A percentile compares a stretch with the other conserved stretches of the same genome.
Evolutionary conservation across 2,888 invertebrate species (phyloP).

Genomic region (Monopis laevigella): DNA sequence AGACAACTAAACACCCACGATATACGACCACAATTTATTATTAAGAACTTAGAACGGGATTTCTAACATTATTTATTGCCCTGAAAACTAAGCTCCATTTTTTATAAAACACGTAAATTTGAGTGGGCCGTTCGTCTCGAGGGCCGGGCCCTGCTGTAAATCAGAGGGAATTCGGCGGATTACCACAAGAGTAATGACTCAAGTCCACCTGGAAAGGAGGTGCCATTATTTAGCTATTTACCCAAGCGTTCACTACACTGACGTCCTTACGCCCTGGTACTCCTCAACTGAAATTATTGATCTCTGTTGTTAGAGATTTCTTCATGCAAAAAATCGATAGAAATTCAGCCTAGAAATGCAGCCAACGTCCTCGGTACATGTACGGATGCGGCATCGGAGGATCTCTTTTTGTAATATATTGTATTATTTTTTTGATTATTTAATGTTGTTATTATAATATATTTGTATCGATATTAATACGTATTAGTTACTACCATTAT

Average conservation of each 20-base stretch:
- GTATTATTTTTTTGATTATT: too few species aligned
- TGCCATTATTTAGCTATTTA: constrained; percentile 54
- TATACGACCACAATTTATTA: constrained; percentile 5
- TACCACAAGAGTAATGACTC: constrained; percentile 63
- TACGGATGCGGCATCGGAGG: too few species aligned
- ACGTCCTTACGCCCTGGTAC: constrained; percentile 13
- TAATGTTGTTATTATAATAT: too few species aligned
- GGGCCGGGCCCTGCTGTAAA: constrained; percentile 40
- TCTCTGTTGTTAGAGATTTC: too few species aligned
- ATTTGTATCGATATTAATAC: too few species aligned
- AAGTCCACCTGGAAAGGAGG: constrained; percentile 61
- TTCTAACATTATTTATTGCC: constrained; percentile 53
- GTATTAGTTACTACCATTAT: too few species aligned
- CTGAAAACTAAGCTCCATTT: constrained; percentile 57
- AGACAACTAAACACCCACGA: too few species aligned
- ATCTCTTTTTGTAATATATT: too few species aligned
- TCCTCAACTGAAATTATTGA: constrained; percentile 3
- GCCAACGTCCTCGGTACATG: too few species aligned
- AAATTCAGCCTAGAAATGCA: too few species aligned
- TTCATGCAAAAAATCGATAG: too few species aligned
- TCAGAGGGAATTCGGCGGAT: constrained; percentile 61
- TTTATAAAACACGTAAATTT: constrained; percentile 63
- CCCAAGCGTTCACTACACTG: constrained; percentile 36
- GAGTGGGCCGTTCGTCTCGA: constrained; percentile 45
- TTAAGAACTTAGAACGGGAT: constrained; percentile 25